Evolutionary conservation across 1,140 invertebrate species (phyloP), one percentile per base, ranked within the genome.

Genomic region (Calliphora vicina): DNA sequence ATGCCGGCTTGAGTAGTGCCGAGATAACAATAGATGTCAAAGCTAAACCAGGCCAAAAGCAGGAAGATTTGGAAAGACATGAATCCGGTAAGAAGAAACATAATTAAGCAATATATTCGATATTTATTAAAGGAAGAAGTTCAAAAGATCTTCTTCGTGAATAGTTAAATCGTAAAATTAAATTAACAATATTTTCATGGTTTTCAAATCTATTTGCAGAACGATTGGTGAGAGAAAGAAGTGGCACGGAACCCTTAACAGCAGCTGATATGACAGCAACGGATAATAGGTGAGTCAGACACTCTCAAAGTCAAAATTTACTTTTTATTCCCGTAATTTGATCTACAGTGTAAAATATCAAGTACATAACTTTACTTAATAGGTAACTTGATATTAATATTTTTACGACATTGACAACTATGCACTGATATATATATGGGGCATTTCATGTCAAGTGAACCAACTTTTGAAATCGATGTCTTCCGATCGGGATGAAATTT

Each of bases 21-120:
- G 94, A 95, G 87, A 93, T 96, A 74, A 93, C 93, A 1, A 91
- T 97, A 17, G 93, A 93, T 27, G 95, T 97, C 0, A 95, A 95
- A 87, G 93, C 94, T 8, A 92, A 94, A 82, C 95, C 95, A 1
- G 95, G 96, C 85, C 95, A 96, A 87, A 94, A 94, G 82, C 95
- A 94, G 50, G 95, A 95, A 61, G 96, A 96, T 86, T 94, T 96
- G 89, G 94, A 95, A 20, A 93, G 93, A 80, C 90, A 89, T 80
- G 91, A 91, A 84, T 86, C 88, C 83, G 91, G 91, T 89, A 82
- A 76, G 73, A 26, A 25, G 20, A n/a, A 29, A 29, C 17, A 15
- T 29, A 15, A 74, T 10, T 8, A 67, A 2, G 25, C 9, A 23
- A 35, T 35, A 35, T 35, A 35, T 35, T 35, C 0, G 1, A 5